A percentile compares a stretch with the other conserved stretches of the same genome.
These are phyloP conservation scores for Stomatorhinus walkeri DNA, from an alignment of 2,797 vertebrate genomes.

Conservation along the genomic window DNA sequence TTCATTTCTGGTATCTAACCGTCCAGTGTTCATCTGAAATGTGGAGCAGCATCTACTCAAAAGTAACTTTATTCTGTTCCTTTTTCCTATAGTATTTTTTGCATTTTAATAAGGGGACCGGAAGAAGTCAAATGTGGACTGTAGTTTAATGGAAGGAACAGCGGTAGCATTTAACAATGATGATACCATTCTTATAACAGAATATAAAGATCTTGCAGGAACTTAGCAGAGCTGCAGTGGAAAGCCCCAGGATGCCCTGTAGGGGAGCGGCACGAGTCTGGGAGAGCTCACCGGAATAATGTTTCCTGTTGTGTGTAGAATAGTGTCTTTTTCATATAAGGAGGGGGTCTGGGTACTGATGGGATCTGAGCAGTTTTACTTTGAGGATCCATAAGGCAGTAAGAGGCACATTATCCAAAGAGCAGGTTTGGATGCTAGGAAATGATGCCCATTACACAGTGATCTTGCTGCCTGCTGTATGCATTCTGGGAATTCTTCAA, in stretches of 20 bases:
- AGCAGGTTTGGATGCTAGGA: neutral
- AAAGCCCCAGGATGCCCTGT: neutral
- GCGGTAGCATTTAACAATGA: neutral
- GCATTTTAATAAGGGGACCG: neutral
- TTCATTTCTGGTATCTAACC: neutral
- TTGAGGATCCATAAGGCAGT: neutral
- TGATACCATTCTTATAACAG: neutral
- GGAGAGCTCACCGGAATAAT: neutral
- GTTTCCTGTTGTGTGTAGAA: neutral
- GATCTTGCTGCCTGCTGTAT: neutral
- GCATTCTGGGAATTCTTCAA: neutral
- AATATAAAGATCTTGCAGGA: neutral
- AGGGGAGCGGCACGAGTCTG: neutral
- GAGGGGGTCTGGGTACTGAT: neutral
- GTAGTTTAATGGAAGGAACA: neutral
- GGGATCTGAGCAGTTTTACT: constrained; percentile 12
- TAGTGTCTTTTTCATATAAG: neutral
- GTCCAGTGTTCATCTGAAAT: neutral
- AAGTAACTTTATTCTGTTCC: neutral
- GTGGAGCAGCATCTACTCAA: neutral
- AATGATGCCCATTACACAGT: neutral
- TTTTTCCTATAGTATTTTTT: neutral
- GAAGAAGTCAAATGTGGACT: neutral
- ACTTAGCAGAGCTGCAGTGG: neutral
- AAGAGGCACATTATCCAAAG: constrained; percentile 2